Percentiles rank a stretch among this genome's conserved stretches.
Evolutionary conservation across 2,113 vertebrate genomes (phyloP).

Genomic region (Myiopsitta monachus): DNA sequence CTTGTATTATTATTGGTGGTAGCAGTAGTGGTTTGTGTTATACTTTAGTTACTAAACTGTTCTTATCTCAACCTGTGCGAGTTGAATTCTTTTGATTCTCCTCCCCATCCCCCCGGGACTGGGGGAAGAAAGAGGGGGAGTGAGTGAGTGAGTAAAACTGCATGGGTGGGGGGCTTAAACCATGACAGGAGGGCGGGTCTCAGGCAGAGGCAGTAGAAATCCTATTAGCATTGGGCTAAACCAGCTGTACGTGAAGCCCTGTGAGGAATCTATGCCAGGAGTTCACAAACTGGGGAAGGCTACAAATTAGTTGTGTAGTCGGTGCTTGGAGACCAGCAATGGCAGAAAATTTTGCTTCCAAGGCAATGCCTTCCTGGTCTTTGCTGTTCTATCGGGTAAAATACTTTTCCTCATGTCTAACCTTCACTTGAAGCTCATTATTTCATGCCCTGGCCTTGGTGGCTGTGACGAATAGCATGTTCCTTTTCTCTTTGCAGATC

Average conservation of each 20-base stretch:
- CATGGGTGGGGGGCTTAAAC: too few relatives aligned
- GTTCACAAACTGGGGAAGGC: neutral
- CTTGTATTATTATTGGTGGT: too few relatives aligned
- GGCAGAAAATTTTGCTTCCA: neutral
- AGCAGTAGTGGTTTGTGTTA: too few relatives aligned
- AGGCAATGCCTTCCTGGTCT: neutral
- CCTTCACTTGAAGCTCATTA: conserved; percentile 16
- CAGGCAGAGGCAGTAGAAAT: neutral
- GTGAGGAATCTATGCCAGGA: neutral
- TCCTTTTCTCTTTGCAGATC: conserved; percentile 27
- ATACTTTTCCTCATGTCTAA: neutral
- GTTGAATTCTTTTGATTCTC: too few relatives aligned
- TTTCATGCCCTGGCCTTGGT: conserved; percentile 29
- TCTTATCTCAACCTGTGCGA: too few relatives aligned
- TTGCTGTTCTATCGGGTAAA: neutral
- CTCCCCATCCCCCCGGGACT: too few relatives aligned
- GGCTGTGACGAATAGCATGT: neutral
- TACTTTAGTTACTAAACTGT: too few relatives aligned
- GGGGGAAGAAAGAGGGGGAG: too few relatives aligned
- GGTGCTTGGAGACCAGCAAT: neutral
- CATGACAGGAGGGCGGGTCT: neutral
- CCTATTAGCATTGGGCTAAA: neutral
- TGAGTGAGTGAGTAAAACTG: too few relatives aligned
- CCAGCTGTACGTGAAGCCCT: neutral
- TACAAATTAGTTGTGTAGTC: neutral